Evolutionary conservation across 2,888 invertebrate genomes (phyloP), one percentile per base, ranked within the genome.

Genomic region (Hirtodrosophila cameraria): DNA sequence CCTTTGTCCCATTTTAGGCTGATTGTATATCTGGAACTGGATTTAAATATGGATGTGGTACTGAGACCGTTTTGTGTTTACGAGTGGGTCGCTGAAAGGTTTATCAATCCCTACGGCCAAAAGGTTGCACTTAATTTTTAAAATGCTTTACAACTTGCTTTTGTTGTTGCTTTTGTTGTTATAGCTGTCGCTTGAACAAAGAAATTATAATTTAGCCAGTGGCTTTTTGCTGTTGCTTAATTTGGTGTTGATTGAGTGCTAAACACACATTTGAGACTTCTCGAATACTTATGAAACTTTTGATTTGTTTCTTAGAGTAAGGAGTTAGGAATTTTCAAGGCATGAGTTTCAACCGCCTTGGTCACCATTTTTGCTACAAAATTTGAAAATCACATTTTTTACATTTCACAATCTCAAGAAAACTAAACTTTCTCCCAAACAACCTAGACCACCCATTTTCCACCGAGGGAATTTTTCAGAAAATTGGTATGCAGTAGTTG

Each of bases 111-210:
- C 9, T 11, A 3, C 15, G 33, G 12, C 18, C 43, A 33, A 67
- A 72, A 53, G 79, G 73, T 46, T 48, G 46, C 83, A 72, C 80
- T 83, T 79, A 83, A 82, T 79, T 72, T 72, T 79, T 77, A 71
- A 75, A 82, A 82, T 82, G 63, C 79, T 58, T 79, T 55, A 60
- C 71, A 75, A 43, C 50, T 64, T 59, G 11, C 41, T 20, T 11
- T 15, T 50, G 11, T 13, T 42, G 8, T 55, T 15, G 16, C 16
- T 36, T 3, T 41, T 53, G 42, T 27, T 59, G 31, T 33, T 35
- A 0, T n/a, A 23, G 15, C 12, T 45, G 50, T 41, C 11, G 23
- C 25, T 30, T 18, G 52, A 45, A 48, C 30, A 67, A 67, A 45
- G 60, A 66, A 66, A 55, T 60, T 54, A 54, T 54, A 46, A 55